phyloP scores from a whole-genome alignment of 1,140 invertebrate species.

The Drosophila chauvacae region DNA sequence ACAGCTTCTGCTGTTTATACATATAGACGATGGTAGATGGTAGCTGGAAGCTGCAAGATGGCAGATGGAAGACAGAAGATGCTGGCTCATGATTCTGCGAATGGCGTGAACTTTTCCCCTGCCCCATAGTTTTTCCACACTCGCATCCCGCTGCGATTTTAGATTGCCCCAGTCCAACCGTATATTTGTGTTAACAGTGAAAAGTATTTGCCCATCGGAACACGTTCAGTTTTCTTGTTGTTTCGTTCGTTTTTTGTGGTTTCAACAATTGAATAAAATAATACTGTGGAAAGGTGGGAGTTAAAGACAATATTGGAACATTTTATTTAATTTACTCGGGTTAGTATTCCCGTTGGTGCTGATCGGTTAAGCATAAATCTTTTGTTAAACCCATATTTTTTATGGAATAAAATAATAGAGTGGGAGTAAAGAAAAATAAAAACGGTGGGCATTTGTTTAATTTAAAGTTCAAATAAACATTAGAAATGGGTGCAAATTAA shows the following conservation, averaged over 20 bases:
- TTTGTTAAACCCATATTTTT: neutral
- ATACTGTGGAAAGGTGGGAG: neutral
- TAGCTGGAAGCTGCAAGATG: constrained; percentile 11
- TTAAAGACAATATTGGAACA: neutral
- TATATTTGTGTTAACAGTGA: constrained; percentile 48
- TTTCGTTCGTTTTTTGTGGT: neutral
- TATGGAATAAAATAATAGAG: neutral
- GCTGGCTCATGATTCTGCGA: constrained; percentile 64
- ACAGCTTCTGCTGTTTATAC: constrained; percentile 19
- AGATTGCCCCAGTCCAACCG: constrained; percentile 48
- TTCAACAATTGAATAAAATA: constrained; percentile 38
- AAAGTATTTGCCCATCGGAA: constrained; percentile 33
- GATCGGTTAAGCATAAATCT: neutral
- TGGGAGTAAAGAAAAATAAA: neutral
- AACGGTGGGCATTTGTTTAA: neutral
- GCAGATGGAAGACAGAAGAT: constrained; percentile 19
- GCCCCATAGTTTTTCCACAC: constrained; percentile 9
- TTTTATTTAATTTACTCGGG: neutral
- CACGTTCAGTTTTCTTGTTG: constrained; percentile 3
- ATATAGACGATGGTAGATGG: constrained; percentile 26
- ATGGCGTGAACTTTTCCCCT: constrained; percentile 70
- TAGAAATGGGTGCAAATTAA: neutral
- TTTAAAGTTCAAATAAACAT: neutral
- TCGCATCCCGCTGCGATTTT: constrained; percentile 62
- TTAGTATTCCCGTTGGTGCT: neutral